Percentiles rank a stretch among this genome's conserved stretches.
phyloP scores from a whole-genome alignment of 2,888 invertebrate genomes.

The Drosophila longiperda region DNA sequence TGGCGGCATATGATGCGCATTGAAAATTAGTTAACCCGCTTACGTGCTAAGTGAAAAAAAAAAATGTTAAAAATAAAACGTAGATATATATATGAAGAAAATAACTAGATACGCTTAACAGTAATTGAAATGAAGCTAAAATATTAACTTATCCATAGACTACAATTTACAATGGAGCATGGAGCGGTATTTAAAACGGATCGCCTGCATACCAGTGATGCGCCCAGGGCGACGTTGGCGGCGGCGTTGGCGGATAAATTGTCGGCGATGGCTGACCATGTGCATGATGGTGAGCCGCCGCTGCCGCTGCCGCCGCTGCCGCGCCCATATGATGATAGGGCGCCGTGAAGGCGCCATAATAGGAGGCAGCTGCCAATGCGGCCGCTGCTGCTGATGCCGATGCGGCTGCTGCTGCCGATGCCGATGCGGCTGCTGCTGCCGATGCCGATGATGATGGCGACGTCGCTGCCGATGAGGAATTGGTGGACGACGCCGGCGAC shows the following conservation, averaged over 20 bases:
- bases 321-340: conserved; percentile 69
- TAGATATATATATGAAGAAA: neutral
- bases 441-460: conserved; percentile 56
- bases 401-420: conserved; percentile 66
- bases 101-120: neutral
- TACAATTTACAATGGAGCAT: conserved; percentile 42
- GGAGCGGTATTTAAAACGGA: conserved; percentile 72
- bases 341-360: conserved; percentile 70
- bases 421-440: conserved; percentile 65
- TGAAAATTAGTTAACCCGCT: conserved; percentile 73
- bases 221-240: conserved; percentile 85
- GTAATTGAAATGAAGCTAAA: conserved; percentile 22
- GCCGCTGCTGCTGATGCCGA: conserved; percentile 70
- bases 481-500: conserved; percentile 57
- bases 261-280: conserved; percentile 85
- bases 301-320: conserved; percentile 54
- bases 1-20: conserved; percentile 64
- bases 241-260: conserved; percentile 85
- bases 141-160: conserved; percentile 45
- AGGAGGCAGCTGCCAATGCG: conserved; percentile 70
- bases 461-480: conserved; percentile 51
- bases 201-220: conserved; percentile 85
- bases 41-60: conserved; percentile 50
- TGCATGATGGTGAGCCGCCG: conserved; percentile 56
- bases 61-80: neutral